Base-by-base conservation (phyloP, 2,888 invertebrate genomes). In the Barypeithes pellucidus region DNA sequence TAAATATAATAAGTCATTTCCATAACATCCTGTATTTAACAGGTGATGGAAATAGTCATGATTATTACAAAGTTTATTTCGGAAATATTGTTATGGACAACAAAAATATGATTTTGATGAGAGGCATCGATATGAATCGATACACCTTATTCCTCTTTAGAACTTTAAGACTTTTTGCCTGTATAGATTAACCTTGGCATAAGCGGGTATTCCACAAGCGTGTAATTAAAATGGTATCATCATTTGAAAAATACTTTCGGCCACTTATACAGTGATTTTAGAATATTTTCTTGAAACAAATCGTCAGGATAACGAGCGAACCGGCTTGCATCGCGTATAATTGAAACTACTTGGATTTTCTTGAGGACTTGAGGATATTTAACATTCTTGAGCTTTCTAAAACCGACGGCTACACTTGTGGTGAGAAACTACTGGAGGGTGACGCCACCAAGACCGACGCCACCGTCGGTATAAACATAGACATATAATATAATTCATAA, bases 141-240 rank as follows among this genome's bases (percentile, higher is more conserved):
- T 43, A 43, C 16, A 1, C n/a, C 1, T 14, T 16, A 3, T 7
- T 8, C 43, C n/a, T 43, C 1, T 16, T 16, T 43, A 43, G 14
- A 16, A n/a, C 14, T 33, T 16, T 54, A 33, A 24, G 5, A 16
- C 24, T 67, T 57, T 54, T 41, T 8, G 18, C 29, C 54, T 52
- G 59, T 62, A 52, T 47, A 65, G 66, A 72, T 72, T 67, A 72
- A 72, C 72, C 72, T 67, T 60, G 62, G 52, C 24, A 45, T 52
- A 54, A 50, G 63, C 47, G 47, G 50, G 66, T 43, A 14, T n/a
- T 36, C 20, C 45, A 67, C 33, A 47, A 50, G 12, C 73, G 36
- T 73, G 57, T 73, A 73, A 73, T 73, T 73, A 73, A 73, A 73
- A 73, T 68, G 67, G 73, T 73, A 73, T 73, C 73, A 73, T 73